These are phyloP conservation scores for Clarias laeviceps DNA, from an alignment of 2,797 vertebrate genomes.

Conservation along the genomic window DNA sequence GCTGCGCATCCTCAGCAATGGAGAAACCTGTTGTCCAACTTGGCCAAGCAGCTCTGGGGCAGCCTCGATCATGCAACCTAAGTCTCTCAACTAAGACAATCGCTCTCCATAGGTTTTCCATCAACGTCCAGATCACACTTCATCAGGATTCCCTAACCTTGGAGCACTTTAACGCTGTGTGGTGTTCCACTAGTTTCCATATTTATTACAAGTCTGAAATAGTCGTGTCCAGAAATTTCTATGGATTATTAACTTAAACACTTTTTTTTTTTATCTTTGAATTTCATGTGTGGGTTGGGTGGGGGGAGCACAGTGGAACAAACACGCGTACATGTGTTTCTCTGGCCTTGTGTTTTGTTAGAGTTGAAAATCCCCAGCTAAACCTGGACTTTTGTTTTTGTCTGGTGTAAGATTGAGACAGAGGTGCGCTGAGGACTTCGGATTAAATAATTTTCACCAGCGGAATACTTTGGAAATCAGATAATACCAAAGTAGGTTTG, in stretches of 20 bases:
- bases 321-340: not conserved
- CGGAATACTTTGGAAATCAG: constrained; percentile 61
- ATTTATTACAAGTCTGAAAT: not conserved
- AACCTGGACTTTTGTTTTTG: constrained; percentile 24
- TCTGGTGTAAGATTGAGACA: constrained; percentile 48
- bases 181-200: constrained; percentile 22
- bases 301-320: not conserved
- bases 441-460: constrained; percentile 63
- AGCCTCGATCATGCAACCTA: constrained; percentile 74
- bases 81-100: constrained; percentile 63
- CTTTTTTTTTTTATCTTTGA: not conserved
- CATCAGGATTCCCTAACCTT: constrained; percentile 67
- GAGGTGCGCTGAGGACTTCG: constrained; percentile 48
- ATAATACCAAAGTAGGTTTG: constrained; percentile 65
- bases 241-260: constrained; percentile 9
- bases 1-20: constrained; percentile 65
- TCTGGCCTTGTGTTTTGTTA: not conserved
- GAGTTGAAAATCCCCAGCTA: constrained; percentile 2
- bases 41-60: constrained; percentile 66
- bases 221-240: constrained; percentile 8
- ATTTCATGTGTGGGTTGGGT: not conserved
- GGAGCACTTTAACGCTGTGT: constrained; percentile 41
- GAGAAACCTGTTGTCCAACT: constrained; percentile 62
- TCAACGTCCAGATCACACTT: constrained; percentile 71
- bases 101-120: constrained; percentile 63